Percentiles rank a stretch among this genome's conserved stretches.
These are phyloP conservation scores for Clavelina lepadiformis DNA, from an alignment of 23 tunicate species.

Conservation along the genomic window DNA sequence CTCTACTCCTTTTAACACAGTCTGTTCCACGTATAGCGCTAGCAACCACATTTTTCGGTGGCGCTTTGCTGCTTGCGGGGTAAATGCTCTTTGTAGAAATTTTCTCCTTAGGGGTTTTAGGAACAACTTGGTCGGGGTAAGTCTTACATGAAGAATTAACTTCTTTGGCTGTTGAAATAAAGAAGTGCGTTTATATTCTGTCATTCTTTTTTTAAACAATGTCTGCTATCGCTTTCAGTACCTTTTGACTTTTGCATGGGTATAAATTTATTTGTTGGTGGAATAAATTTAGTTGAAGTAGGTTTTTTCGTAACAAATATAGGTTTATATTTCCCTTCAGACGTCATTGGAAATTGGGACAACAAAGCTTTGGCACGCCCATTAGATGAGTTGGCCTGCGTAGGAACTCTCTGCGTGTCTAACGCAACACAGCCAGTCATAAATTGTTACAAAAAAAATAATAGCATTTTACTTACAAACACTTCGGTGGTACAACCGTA, in stretches of 20 bases:
- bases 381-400: no score
- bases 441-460: no score
- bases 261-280: background rate
- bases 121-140: background rate
- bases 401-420: no score
- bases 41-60: background rate
- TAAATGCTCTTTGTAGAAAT: background rate
- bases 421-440: no score
- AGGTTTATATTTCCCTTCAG: slow-evolving; percentile 16
- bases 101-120: background rate
- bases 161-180: background rate
- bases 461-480: no score
- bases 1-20: no score
- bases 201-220: no score
- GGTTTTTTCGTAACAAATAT: background rate
- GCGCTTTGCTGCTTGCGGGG: background rate
- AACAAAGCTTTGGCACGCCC: no score
- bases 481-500: no score
- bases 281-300: background rate
- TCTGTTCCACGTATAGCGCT: no score
- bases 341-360: slow-evolving; percentile 3
- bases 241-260: background rate
- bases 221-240: no score
- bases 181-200: no score
- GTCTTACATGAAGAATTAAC: background rate